Evolutionary conservation across 2,888 invertebrate species (phyloP), one percentile per base, ranked within the genome.

Genomic region (Escarpia spicata): DNA sequence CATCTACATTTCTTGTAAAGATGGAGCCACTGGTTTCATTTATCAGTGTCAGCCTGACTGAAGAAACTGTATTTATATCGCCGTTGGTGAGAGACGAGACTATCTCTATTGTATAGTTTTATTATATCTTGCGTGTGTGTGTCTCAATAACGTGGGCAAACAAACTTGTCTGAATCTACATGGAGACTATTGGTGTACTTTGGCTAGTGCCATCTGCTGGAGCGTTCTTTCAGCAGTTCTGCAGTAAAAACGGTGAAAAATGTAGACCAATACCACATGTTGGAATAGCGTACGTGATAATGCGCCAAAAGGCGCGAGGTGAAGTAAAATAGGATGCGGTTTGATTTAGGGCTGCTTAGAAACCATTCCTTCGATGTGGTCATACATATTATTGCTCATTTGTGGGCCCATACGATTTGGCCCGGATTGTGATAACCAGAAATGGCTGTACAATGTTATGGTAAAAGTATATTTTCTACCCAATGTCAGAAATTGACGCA

Each of bases 231-330:
- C 75, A 75, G 75, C 75, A 19, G 26, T 15, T 0, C 26, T 75
- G 75, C 75, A 75, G n/a, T 15, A 75, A 75, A 75, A 75, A n/a
- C n/a, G 75, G n/a, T 75, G 75, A 75, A 75, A 75, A n/a, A n/a
- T 26, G 26, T n/a, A 75, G 75, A 15, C 75, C 19, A 26, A 3
- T 75, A 2, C 75, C 15, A 26, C 19, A 75, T 75, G 75, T 75
- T n/a, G 19, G 26, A 75, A 26, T 52, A 52, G 4, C 15, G 52
- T 52, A n/a, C 75, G 15, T 75, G 75, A n/a, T 75, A 75, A 75
- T 75, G 75, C n/a, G 15, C 75, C 75, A n/a, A 75, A 26, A 52
- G 9, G 52, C 12, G 52, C 3, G 52, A 52, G 52, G 52, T 52
- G 37, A 37, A 52, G 52, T 52, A 75, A 75, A 75, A 75, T 75